A percentile compares a stretch with the other conserved stretches of the same genome.
These are phyloP conservation scores for Sphaerophoria rueppellii DNA, from an alignment of 2,888 invertebrate species.

Conservation along the genomic window DNA sequence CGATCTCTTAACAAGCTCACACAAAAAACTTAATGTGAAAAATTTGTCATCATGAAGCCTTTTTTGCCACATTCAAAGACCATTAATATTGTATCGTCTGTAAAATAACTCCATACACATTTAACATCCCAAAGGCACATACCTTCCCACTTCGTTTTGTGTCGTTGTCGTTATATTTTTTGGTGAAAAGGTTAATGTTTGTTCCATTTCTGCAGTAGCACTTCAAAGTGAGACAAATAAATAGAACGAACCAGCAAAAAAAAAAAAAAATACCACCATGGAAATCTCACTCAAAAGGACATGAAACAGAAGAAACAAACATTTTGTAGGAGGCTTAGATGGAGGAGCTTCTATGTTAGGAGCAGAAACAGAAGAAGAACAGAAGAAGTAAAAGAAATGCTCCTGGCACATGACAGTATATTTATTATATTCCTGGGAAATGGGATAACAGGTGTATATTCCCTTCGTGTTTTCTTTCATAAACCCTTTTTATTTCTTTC, in stretches of 20 bases:
- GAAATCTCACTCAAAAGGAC: slow-evolving; percentile 10
- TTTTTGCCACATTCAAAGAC: slow-evolving; percentile 29
- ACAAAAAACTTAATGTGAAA: slow-evolving; percentile 33
- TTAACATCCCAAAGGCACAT: slow-evolving; percentile 16
- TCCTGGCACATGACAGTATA: slow-evolving; percentile 43
- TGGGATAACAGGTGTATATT: slow-evolving; percentile 68
- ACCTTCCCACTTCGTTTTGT: background rate
- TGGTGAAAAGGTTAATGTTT: slow-evolving; percentile 62
- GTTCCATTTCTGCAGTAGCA: slow-evolving; percentile 59
- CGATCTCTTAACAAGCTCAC: slow-evolving; percentile 17
- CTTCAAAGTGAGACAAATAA: slow-evolving; percentile 70
- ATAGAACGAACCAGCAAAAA: slow-evolving; percentile 14
- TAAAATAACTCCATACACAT: slow-evolving; percentile 19
- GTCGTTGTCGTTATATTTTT: slow-evolving; percentile 1
- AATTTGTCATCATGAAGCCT: slow-evolving; percentile 38
- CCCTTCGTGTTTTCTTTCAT: slow-evolving; percentile 31
- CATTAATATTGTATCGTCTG: slow-evolving; percentile 39
- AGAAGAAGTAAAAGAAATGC: slow-evolving; percentile 33
- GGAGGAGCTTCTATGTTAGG: background rate
- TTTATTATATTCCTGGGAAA: slow-evolving; percentile 62
- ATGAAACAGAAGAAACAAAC: background rate
- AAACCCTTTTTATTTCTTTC: slow-evolving; percentile 44
- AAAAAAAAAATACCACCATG: slow-evolving; percentile 15
- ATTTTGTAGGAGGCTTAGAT: slow-evolving; percentile 3
- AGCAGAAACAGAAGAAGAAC: background rate